These are phyloP conservation scores for Trichogramma pretiosum DNA, from an alignment of 1,140 invertebrate genomes.

Conservation along the genomic window DNA sequence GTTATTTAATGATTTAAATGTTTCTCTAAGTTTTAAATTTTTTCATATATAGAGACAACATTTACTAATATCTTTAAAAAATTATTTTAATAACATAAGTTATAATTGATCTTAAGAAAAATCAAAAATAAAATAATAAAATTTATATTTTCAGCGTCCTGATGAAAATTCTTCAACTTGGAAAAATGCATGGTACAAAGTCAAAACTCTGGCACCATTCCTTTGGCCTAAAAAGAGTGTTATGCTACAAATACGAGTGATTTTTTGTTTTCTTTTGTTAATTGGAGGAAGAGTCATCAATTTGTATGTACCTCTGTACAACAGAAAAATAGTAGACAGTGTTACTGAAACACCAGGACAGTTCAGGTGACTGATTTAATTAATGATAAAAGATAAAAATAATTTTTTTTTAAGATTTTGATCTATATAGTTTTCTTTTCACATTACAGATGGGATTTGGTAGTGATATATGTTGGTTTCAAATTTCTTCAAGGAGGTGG, in stretches of 20 bases:
- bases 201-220: conserved; percentile 75
- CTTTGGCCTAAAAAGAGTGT: conserved; percentile 85
- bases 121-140: background rate
- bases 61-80: background rate
- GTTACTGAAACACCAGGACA: conserved; percentile 34
- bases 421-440: conserved; percentile 7
- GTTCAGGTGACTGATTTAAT: conserved; percentile 31
- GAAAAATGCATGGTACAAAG: conserved; percentile 67
- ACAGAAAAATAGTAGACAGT: conserved; percentile 66
- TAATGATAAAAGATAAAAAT: background rate
- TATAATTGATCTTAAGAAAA: background rate
- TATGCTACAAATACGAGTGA: conserved; percentile 70
- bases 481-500: conserved; percentile 91
- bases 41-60: background rate
- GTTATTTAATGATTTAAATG: conserved; percentile 13
- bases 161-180: conserved; percentile 65
- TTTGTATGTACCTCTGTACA: conserved; percentile 88
- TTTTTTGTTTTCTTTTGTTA: conserved; percentile 74
- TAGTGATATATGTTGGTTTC: conserved; percentile 76
- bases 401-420: background rate
- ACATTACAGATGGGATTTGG: conserved; percentile 68
- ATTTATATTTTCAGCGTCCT: conserved; percentile 36
- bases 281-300: conserved; percentile 79
- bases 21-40: no score
- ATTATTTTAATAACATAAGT: background rate